Percentiles rank a stretch among this genome's conserved stretches.
phyloP scores from a whole-genome alignment of 2,797 vertebrate species.

The Galago senegalensis region DNA sequence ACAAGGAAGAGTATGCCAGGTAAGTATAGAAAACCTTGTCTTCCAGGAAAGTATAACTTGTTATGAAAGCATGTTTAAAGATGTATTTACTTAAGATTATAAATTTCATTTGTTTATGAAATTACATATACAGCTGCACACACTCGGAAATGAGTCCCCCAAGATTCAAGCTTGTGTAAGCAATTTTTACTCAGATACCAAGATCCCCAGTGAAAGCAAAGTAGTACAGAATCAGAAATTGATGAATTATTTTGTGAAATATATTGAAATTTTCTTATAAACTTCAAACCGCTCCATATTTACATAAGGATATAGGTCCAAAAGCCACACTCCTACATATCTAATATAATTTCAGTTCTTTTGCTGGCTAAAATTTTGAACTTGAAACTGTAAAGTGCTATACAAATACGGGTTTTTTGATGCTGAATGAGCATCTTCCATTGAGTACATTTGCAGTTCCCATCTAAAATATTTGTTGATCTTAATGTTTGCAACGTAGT shows the following conservation, averaged over 20 bases:
- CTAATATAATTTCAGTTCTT: not conserved
- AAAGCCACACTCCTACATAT: not conserved
- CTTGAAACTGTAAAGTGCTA: not conserved
- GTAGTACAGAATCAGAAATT: not conserved
- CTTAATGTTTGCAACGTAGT: not conserved
- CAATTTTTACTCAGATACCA: not conserved
- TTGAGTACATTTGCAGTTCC: not conserved
- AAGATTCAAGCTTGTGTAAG: not conserved
- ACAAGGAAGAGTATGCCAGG: not conserved
- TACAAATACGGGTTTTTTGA: not conserved
- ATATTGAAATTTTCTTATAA: slow-evolving; percentile 19
- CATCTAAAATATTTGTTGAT: not conserved
- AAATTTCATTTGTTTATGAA: not conserved
- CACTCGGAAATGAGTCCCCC: not conserved
- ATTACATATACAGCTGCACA: not conserved
- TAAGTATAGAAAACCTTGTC: not conserved
- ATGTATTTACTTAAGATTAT: not conserved
- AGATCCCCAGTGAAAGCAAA: not conserved
- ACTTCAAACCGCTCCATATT: not conserved
- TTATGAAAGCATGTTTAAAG: not conserved
- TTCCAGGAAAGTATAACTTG: not conserved
- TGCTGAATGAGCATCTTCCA: not conserved
- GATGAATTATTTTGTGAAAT: not conserved
- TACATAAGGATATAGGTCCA: slow-evolving; percentile 5
- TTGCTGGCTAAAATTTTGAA: not conserved